These are phyloP conservation scores for Stramonita haemastoma DNA, from an alignment of 2,888 invertebrate species.

Conservation along the genomic window DNA sequence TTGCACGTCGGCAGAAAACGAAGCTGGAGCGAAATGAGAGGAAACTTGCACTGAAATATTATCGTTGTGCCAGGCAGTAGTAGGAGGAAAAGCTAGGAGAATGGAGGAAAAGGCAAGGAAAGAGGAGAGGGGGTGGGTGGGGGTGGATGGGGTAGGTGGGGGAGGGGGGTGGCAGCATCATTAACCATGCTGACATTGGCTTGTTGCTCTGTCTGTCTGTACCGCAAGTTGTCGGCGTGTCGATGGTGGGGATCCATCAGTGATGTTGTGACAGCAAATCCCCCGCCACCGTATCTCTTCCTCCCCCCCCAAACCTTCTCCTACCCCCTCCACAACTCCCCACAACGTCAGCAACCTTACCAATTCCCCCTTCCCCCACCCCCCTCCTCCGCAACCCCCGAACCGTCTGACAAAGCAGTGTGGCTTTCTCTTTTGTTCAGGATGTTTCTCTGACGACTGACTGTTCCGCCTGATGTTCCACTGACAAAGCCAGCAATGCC, in stretches of 20 bases:
- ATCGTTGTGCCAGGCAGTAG: not conserved
- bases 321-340: not conserved
- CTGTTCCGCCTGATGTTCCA: too few species aligned
- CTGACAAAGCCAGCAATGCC: not conserved
- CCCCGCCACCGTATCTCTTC: not conserved
- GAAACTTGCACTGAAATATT: constrained; percentile 19
- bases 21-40: constrained; percentile 17
- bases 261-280: constrained; percentile 27
- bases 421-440: not conserved
- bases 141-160: not conserved
- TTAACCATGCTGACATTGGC: constrained; percentile 23
- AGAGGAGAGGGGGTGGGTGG: not conserved
- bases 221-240: constrained; percentile 5
- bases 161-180: not conserved
- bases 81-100: not conserved
- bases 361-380: not conserved
- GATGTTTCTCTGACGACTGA: too few species aligned
- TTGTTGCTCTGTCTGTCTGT: not conserved
- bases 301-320: not conserved
- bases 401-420: not conserved
- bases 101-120: not conserved
- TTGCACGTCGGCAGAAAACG: constrained; percentile 32
- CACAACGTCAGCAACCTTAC: not conserved
- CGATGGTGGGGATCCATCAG: constrained; percentile 14
- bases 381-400: not conserved